Evolutionary conservation across 2,797 vertebrate species (phyloP), one percentile per base, ranked within the genome.

Genomic region (Etheostoma perlongum): DNA sequence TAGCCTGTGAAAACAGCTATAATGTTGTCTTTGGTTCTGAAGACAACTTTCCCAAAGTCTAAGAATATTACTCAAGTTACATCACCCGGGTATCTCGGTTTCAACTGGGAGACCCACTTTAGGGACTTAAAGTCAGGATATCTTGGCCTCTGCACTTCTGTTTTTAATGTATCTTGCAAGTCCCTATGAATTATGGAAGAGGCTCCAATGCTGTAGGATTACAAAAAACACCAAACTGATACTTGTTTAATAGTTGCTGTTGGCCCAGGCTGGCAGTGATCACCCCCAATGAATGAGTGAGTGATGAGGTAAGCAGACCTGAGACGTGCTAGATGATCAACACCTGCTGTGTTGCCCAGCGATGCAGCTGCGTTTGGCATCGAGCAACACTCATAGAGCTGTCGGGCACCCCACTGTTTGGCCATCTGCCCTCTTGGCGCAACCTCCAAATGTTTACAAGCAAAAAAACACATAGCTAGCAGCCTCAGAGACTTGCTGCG

Each of bases 361-460:
- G 11, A 73, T 58, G 84, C 84, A 86, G 87, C 88, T 82, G 82
- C 30, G 36, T 86, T 80, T 83, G 82, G 87, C 82, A 65, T 40
- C 58, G 58, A 67, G 79, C 63, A 6, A 40, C 79, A 78, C 80
- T 80, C 60, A 82, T 25, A 47, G 88, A 87, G 83, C 85, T 79
- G 84, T 84, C 46, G 79, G 82, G 80, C 85, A 85, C 81, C 77
- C 67, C 72, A 51, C 67, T 3, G 74, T 58, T 89, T 89, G 88
- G 86, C 81, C 82, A 42, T 55, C 75, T 79, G 85, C 87, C 85
- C 78, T 73, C 72, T 80, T 89, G 85, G 87, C 89, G 85, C 79
- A 57, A 27, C 66, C 42, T 44, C 46, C 72, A 84, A 82, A 90
- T 89, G 91, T 94, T 93, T 88, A 90, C 88, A 66, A 85, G 85